These are phyloP conservation scores for Rhingia rostrata DNA, from an alignment of 2,888 invertebrate genomes.

Conservation along the genomic window DNA sequence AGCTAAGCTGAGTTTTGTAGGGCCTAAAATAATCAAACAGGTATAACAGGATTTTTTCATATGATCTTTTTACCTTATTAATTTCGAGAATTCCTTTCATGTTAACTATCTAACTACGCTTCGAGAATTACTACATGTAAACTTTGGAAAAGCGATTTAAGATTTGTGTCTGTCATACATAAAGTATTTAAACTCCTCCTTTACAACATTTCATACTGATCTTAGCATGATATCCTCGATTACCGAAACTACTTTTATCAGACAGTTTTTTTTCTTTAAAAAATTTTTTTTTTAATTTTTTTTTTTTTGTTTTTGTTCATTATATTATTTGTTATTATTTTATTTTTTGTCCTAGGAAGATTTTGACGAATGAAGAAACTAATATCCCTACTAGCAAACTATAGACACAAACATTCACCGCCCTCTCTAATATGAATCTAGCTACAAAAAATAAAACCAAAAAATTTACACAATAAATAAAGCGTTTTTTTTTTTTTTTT, in stretches of 20 bases:
- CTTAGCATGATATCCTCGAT: not conserved
- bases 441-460: not conserved
- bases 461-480: not conserved
- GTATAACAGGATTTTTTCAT: too few species aligned
- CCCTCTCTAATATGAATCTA: not conserved
- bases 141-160: too few species aligned
- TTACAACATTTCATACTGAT: not conserved
- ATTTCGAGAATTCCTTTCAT: too few species aligned
- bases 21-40: too few species aligned
- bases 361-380: slow-evolving; percentile 45
- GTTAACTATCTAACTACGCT: too few species aligned
- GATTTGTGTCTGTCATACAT: too few species aligned
- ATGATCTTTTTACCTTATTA: too few species aligned
- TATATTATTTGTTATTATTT: not conserved
- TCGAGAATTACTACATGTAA: too few species aligned
- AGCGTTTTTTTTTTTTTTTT: not conserved
- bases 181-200: too few species aligned
- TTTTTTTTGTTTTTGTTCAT: slow-evolving; percentile 14
- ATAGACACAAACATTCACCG: slow-evolving; percentile 16
- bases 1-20: too few species aligned
- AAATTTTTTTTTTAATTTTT: slow-evolving; percentile 12
- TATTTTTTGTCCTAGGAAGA: slow-evolving; percentile 18
- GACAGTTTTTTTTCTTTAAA: not conserved
- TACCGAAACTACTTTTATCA: not conserved
- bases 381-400: slow-evolving; percentile 51